A percentile compares a stretch with the other conserved stretches of the same genome.
These are phyloP conservation scores for Germaria angustata DNA, from an alignment of 2,888 invertebrate species.

Conservation along the genomic window DNA sequence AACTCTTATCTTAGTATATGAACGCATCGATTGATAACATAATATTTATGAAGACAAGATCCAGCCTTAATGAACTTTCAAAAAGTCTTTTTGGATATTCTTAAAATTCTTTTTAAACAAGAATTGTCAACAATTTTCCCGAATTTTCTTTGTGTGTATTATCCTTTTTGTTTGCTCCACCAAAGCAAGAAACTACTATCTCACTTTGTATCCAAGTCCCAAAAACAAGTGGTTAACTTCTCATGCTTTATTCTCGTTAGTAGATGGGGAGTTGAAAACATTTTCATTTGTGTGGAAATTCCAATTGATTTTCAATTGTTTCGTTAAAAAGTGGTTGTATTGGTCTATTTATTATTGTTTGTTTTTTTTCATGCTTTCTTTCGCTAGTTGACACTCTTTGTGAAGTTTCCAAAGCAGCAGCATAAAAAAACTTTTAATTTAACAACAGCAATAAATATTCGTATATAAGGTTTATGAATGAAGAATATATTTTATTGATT, in stretches of 20 bases:
- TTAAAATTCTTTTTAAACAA: too few relatives aligned
- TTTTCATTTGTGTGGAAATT: conserved; percentile 30
- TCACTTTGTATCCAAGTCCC: not conserved
- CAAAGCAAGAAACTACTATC: not conserved
- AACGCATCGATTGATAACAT: too few relatives aligned
- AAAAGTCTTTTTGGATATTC: too few relatives aligned
- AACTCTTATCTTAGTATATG: too few relatives aligned
- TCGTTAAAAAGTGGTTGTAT: conserved; percentile 58
- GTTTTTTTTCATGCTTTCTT: not conserved
- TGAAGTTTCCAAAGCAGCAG: conserved; percentile 32
- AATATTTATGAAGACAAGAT: too few relatives aligned
- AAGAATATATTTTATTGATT: not conserved
- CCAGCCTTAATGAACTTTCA: too few relatives aligned
- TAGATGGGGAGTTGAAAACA: conserved; percentile 30
- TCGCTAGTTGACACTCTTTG: conserved; percentile 34
- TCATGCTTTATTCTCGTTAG: conserved; percentile 17
- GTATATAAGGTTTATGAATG: not conserved
- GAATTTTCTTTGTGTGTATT: not conserved
- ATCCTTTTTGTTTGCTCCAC: not conserved
- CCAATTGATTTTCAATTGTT: conserved; percentile 67
- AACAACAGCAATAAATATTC: conserved; percentile 26
- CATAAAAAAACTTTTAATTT: conserved; percentile 18
- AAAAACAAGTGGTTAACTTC: conserved; percentile 56
- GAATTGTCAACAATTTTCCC: too few relatives aligned
- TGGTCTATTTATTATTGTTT: conserved; percentile 17